A percentile compares a stretch with the other conserved stretches of the same genome.
phyloP scores from a whole-genome alignment of 2,888 invertebrate genomes.

The Shargacucullia verbasci region DNA sequence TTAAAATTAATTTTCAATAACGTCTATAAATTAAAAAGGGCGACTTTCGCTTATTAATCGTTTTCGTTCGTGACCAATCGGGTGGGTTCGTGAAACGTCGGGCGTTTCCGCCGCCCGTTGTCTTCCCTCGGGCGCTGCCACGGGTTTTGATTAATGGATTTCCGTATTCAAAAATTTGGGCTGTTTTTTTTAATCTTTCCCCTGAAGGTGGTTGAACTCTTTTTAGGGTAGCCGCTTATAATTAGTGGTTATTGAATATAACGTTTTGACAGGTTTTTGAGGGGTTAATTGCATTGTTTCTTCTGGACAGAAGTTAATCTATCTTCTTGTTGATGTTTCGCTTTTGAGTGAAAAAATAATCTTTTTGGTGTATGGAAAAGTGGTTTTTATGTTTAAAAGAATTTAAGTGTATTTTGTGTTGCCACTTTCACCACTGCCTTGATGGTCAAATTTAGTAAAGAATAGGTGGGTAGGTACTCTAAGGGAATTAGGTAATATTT shows the following conservation, averaged over 20 bases:
- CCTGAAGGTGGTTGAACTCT: slow-evolving; percentile 71
- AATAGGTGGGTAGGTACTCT: no score
- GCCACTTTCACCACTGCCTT: no score
- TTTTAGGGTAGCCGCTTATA: slow-evolving; percentile 70
- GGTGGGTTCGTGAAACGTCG: slow-evolving; percentile 56
- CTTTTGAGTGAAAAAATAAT: slow-evolving; percentile 14
- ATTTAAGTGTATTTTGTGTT: no score
- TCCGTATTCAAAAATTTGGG: slow-evolving; percentile 69
- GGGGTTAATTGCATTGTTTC: slow-evolving; percentile 62
- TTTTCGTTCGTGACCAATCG: slow-evolving; percentile 60
- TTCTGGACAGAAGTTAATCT: slow-evolving; percentile 49
- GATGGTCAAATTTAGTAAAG: no score
- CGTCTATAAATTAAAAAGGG: slow-evolving; percentile 70
- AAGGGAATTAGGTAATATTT: no score
- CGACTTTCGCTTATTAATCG: slow-evolving; percentile 65
- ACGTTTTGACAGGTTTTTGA: slow-evolving; percentile 60
- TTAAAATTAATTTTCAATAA: slow-evolving; percentile 72
- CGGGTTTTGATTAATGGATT: slow-evolving; percentile 78
- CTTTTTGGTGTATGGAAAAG: not conserved
- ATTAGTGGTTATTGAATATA: slow-evolving; percentile 73
- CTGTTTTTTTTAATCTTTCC: slow-evolving; percentile 63
- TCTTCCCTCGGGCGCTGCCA: slow-evolving; percentile 67
- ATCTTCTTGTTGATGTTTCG: slow-evolving; percentile 45
- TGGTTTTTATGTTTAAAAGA: not conserved
- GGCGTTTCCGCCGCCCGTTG: slow-evolving; percentile 48